Evolutionary conservation across 2,888 invertebrate species (phyloP).

Genomic region (Aproaerema taeniolella): DNA sequence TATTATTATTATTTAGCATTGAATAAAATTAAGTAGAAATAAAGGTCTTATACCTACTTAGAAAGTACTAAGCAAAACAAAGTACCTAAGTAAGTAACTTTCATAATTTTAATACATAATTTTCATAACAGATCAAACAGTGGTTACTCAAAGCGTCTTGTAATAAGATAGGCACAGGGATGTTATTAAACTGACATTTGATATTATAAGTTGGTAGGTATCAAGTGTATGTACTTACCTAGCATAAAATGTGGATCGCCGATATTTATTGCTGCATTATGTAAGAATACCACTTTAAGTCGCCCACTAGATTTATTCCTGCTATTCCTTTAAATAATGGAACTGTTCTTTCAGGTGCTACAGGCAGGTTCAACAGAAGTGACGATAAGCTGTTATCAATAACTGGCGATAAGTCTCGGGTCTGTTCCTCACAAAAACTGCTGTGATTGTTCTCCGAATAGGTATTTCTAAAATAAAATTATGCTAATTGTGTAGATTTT

Average conservation of each 20-base stretch:
- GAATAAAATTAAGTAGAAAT: too few relatives aligned
- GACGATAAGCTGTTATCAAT: slow-evolving; percentile 15
- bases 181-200: too few relatives aligned
- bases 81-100: too few relatives aligned
- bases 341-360: neutral
- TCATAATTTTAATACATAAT: too few relatives aligned
- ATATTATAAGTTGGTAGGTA: too few relatives aligned
- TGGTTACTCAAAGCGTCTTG: too few relatives aligned
- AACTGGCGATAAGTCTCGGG: slow-evolving; percentile 12
- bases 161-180: too few relatives aligned
- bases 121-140: too few relatives aligned
- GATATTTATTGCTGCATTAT: slow-evolving; percentile 25
- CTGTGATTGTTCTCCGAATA: neutral
- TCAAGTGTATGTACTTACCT: slow-evolving; percentile 44
- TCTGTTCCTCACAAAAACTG: slow-evolving; percentile 9
- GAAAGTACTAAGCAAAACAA: too few relatives aligned
- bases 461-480: neutral
- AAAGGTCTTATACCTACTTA: too few relatives aligned
- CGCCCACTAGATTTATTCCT: neutral
- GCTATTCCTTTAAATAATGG: too few relatives aligned
- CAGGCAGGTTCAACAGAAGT: neutral
- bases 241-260: slow-evolving; percentile 36
- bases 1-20: too few relatives aligned
- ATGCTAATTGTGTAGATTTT: neutral
- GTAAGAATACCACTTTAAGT: slow-evolving; percentile 19